Evolutionary conservation across 2,888 invertebrate genomes (phyloP).

Genomic region (Oxystoma pomonae): DNA sequence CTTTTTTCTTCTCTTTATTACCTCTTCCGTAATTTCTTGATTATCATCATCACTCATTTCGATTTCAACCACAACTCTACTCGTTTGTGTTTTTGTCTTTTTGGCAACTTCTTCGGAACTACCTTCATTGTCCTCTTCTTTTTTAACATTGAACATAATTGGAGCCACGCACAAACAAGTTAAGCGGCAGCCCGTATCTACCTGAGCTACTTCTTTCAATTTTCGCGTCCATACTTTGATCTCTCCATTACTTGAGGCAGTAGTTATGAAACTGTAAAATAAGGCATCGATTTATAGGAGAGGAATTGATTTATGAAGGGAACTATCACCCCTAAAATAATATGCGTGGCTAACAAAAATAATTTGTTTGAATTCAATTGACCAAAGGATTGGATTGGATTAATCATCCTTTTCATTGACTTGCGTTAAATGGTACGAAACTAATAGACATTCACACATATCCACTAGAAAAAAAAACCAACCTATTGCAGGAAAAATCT

Average conservation of each 20-base stretch:
- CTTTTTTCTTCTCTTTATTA: slow-evolving; percentile 45
- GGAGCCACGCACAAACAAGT: slow-evolving; percentile 63
- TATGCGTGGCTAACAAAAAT: too few species aligned
- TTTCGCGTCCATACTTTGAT: slow-evolving; percentile 65
- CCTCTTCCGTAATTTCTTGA: slow-evolving; percentile 33
- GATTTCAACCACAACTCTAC: slow-evolving; percentile 30
- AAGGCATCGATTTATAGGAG: too few species aligned
- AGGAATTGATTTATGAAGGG: too few species aligned
- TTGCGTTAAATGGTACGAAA: too few species aligned
- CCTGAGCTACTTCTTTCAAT: slow-evolving; percentile 54
- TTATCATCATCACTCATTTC: slow-evolving; percentile 38
- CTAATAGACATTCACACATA: too few species aligned
- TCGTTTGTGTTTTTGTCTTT: neutral
- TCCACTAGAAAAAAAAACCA: too few species aligned
- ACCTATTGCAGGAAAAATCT: too few species aligned
- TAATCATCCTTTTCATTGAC: too few species aligned
- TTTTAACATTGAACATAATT: slow-evolving; percentile 40
- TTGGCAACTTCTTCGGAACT: slow-evolving; percentile 15
- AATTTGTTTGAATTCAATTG: too few species aligned
- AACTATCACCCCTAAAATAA: too few species aligned
- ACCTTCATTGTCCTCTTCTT: slow-evolving; percentile 27
- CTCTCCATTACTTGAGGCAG: slow-evolving; percentile 76
- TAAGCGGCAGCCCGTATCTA: slow-evolving; percentile 67
- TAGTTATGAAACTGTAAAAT: slow-evolving; percentile 51
- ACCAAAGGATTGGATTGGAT: too few species aligned